Percentiles rank a stretch among this genome's conserved stretches.
phyloP scores from a whole-genome alignment of 2,797 vertebrate species.

The Thamnophis elegans region DNA sequence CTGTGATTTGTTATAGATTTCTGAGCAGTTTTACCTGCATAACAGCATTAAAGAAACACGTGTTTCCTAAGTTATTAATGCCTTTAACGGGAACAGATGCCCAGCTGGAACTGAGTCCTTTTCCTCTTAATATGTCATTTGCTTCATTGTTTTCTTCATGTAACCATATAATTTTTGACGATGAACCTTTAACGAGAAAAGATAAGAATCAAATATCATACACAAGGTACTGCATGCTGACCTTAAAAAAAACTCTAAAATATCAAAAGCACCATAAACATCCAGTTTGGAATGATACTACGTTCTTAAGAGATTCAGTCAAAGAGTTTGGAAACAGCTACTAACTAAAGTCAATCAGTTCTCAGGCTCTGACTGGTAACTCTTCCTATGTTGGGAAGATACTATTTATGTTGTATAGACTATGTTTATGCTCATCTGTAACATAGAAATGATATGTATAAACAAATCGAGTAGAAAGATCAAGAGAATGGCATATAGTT shows the following conservation, averaged over 20 bases:
- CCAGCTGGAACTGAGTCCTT: constrained; percentile 68
- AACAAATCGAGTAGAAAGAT: background rate
- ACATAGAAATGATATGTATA: background rate
- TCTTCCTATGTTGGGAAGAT: background rate
- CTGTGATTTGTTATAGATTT: background rate
- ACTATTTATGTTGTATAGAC: background rate
- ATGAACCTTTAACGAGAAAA: constrained; percentile 73
- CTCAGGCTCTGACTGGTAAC: background rate
- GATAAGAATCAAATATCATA: constrained; percentile 26
- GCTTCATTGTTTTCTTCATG: constrained; percentile 82
- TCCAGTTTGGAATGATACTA: background rate
- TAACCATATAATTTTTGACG: constrained; percentile 85
- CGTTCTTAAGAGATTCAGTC: background rate
- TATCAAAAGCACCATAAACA: background rate
- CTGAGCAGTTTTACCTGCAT: constrained; percentile 85
- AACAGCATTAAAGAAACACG: constrained; percentile 98
- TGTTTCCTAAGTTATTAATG: constrained; percentile 95
- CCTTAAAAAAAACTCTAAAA: background rate
- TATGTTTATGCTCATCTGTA: background rate
- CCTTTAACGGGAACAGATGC: constrained; percentile 88
- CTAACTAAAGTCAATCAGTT: background rate
- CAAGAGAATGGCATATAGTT: background rate
- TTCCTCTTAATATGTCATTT: constrained; percentile 78
- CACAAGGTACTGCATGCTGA: background rate
- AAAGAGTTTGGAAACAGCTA: background rate